phyloP scores from a whole-genome alignment of 2,113 vertebrate species.

The Aspidoscelis tigris region DNA sequence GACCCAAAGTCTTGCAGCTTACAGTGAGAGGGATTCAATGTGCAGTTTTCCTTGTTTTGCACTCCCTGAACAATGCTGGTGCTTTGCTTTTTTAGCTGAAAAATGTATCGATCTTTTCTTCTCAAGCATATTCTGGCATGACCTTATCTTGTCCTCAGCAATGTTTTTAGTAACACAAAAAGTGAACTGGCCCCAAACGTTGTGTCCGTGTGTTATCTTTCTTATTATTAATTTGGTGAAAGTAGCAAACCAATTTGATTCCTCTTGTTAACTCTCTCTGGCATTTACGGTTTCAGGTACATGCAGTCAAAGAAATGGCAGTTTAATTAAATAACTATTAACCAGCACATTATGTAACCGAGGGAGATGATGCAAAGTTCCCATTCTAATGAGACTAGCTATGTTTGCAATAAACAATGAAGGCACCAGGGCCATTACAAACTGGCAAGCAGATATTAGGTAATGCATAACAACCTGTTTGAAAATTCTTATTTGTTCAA shows the following conservation, averaged over 20 bases:
- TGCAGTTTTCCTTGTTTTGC: too few relatives aligned
- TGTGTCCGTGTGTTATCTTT: constrained; percentile 9
- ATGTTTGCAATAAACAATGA: constrained; percentile 32
- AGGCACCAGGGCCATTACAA: constrained; percentile 45
- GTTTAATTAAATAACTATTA: constrained; percentile 30
- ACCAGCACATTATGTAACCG: constrained; percentile 24
- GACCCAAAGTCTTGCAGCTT: too few relatives aligned
- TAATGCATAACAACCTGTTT: constrained; percentile 14
- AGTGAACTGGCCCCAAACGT: constrained; percentile 12
- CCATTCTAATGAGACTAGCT: constrained; percentile 50
- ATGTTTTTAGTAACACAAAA: constrained; percentile 27
- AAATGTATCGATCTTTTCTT: constrained; percentile 9
- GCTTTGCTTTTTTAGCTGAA: constrained; percentile 35
- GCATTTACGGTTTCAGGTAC: constrained; percentile 35
- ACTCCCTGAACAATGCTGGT: neutral
- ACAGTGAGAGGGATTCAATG: too few relatives aligned
- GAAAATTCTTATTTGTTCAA: too few relatives aligned
- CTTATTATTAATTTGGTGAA: constrained; percentile 12
- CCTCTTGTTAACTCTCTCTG: constrained; percentile 14
- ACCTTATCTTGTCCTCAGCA: neutral
- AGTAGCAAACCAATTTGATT: constrained; percentile 24
- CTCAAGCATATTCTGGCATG: neutral
- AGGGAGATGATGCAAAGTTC: constrained; percentile 26
- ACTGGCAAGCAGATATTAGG: constrained; percentile 20
- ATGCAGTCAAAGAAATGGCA: constrained; percentile 31